Evolutionary conservation across 2,888 invertebrate species (phyloP), one percentile per base, ranked within the genome.

Genomic region (Melipona bicolor): DNA sequence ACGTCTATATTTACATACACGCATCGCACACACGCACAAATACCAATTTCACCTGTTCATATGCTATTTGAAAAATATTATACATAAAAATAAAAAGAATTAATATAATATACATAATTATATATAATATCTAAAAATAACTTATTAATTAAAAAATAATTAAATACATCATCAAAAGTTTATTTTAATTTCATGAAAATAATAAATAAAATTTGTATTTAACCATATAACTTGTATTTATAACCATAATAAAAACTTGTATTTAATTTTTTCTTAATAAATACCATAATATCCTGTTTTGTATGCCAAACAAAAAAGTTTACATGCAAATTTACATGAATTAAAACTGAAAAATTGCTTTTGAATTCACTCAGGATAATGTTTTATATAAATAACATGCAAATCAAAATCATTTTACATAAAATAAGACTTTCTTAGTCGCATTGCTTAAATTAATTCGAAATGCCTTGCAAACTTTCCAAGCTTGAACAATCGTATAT

Each of bases 301-400:
- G 36, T 81, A 52, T 24, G 50, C 11, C n/a, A 52, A 79, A 70
- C 32, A 69, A 50, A 69, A 59, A 19, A 19, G 49, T 49, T 52
- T 27, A 68, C n/a, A 64, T 69, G 65, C 32, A 24, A 0, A 43
- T 9, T 43, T 43, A 43, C 9, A 52, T 65, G 17, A 27, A 80
- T 24, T 32, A 65, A 11, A 52, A 69, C 21, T 56, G 9, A 56
- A 78, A 68, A 32, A 21, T 54, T 67, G 59, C 70, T 77, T 43
- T 77, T 61, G 15, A 67, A 69, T 81, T 81, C 77, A 78, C 82
- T 84, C 83, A 78, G 77, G 81, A 84, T 83, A 81, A 77, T 59
- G 19, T 56, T 79, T 59, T 32, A 77, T 32, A 61, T 32, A 49
- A 32, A 68, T 61, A 43, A 54, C 49, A 74, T 71, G 27, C 61